Evolutionary conservation across 2,113 vertebrate genomes (phyloP), one percentile per base, ranked within the genome.

Genomic region (Anolis sagrei): DNA sequence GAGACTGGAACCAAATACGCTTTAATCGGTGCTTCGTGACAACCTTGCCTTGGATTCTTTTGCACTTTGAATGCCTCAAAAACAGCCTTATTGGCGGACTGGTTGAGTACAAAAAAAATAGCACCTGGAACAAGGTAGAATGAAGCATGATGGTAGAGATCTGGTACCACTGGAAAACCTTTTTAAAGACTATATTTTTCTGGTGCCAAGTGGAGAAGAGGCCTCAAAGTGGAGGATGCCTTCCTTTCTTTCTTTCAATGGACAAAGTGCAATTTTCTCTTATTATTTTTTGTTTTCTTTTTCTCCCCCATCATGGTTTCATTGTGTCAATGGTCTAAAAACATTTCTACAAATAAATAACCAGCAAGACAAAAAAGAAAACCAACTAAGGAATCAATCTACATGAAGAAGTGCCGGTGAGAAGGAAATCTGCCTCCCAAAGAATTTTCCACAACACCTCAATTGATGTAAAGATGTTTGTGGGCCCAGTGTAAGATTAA

Each of bases 21-120:
- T 95, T 90, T 97, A 96, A 93, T 5, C 95, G 91, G 84, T 88
- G 88, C 91, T 93, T 75, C 81, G 76, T 83, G 79, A 82, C 23
- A 32, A 76, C 48, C 76, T 86, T 87, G 89, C 91, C 92, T 94
- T 92, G 90, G 93, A 93, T 87, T 89, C 85, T 89, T 95, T 95
- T 96, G 96, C 95, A 96, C 96, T 96, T 95, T 94, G 86, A 89
- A 96, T 95, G 92, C 93, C 93, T 95, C 91, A 86, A 70, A 93
- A 94, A 79, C 83, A 89, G 84, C 89, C 83, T 83, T 66, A 81
- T 88, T 84, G 34, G 86, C 75, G 86, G 86, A 92, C 84, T 87
- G 1, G 4, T 84, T 51, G 74, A 88, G 92, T 83, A 90, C 84
- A 89, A 14, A 68, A 54, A 54, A 90, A 91, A n/a, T n/a, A n/a